Evolutionary conservation across 2,888 invertebrate genomes (phyloP).

Genomic region (Neoscelio sp.): DNA sequence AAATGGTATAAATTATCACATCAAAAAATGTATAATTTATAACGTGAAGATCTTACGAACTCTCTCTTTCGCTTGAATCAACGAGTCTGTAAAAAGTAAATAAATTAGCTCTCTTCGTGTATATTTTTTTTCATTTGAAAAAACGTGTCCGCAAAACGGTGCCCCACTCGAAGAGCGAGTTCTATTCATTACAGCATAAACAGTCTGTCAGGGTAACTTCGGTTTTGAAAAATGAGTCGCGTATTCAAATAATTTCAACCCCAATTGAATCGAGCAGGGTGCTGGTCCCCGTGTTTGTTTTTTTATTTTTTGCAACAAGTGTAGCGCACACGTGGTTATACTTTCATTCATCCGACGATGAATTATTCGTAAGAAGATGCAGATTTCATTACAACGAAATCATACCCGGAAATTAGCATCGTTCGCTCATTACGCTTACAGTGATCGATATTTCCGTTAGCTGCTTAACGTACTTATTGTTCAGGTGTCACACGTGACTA

Average conservation of each 20-base stretch:
- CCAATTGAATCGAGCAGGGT: slow-evolving; percentile 76
- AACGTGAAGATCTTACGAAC: too few relatives aligned
- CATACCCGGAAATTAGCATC: slow-evolving; percentile 71
- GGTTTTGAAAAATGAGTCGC: slow-evolving; percentile 63
- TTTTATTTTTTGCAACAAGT: slow-evolving; percentile 75
- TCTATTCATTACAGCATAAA: slow-evolving; percentile 62
- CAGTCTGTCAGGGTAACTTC: slow-evolving; percentile 59
- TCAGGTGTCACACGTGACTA: slow-evolving; percentile 51
- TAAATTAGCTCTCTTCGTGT: slow-evolving; percentile 42
- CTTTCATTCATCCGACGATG: slow-evolving; percentile 54
- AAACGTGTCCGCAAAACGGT: slow-evolving; percentile 66
- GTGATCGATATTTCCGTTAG: slow-evolving; percentile 63
- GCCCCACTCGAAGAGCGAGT: slow-evolving; percentile 69
- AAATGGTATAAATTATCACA: too few relatives aligned
- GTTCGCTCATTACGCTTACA: slow-evolving; percentile 68
- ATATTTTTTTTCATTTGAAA: slow-evolving; percentile 40
- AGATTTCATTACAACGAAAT: slow-evolving; percentile 63
- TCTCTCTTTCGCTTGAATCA: too few relatives aligned
- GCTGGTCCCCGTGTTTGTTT: slow-evolving; percentile 62
- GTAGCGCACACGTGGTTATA: slow-evolving; percentile 72
- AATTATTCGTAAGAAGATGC: slow-evolving; percentile 67
- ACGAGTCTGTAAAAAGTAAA: slow-evolving; percentile 63
- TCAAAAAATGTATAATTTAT: too few relatives aligned
- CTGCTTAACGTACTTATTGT: slow-evolving; percentile 56
- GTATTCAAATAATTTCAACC: slow-evolving; percentile 78